Conservation (phyloP, 2,888 invertebrate genomes). For the Cecidostiba fungosa region DNA sequence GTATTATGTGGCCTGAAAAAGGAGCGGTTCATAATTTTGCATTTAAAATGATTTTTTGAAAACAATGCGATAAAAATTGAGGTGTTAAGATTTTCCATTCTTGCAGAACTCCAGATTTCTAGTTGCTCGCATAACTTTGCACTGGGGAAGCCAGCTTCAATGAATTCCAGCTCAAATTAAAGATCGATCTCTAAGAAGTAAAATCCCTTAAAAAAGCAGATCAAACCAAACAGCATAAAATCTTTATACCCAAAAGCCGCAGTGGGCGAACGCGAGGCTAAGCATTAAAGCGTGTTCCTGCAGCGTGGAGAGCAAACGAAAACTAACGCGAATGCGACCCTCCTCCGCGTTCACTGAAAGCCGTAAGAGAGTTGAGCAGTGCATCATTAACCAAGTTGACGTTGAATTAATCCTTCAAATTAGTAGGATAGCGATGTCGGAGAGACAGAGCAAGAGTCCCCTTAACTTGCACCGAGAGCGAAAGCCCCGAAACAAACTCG, state of each 20-base stretch:
- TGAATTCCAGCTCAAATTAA: no score
- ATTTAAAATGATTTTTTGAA: no score
- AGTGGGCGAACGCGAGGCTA: not conserved
- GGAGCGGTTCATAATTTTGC: not conserved
- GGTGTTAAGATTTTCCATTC: no score
- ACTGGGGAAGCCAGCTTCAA: no score
- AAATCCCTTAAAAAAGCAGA: not conserved
- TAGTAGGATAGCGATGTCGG: constrained; percentile 44
- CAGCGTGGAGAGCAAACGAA: not conserved
- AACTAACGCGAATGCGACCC: not conserved
- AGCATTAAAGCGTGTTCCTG: constrained; percentile 13
- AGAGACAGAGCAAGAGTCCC: not conserved
- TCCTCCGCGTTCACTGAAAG: not conserved
- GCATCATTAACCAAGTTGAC: constrained; percentile 48
- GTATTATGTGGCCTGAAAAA: not conserved
- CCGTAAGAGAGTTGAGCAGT: not conserved
- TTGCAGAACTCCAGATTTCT: no score
- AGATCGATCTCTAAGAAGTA: not conserved
- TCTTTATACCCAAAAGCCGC: not conserved
- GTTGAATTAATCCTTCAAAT: constrained; percentile 59
- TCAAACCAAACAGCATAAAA: not conserved
- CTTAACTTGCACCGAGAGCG: constrained; percentile 26
- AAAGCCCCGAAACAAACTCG: constrained; percentile 49
- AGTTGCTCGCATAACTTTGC: no score
- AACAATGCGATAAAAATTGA: no score